These are phyloP conservation scores for Pardalotus punctatus DNA, from an alignment of 2,113 vertebrate genomes.

Conservation along the genomic window DNA sequence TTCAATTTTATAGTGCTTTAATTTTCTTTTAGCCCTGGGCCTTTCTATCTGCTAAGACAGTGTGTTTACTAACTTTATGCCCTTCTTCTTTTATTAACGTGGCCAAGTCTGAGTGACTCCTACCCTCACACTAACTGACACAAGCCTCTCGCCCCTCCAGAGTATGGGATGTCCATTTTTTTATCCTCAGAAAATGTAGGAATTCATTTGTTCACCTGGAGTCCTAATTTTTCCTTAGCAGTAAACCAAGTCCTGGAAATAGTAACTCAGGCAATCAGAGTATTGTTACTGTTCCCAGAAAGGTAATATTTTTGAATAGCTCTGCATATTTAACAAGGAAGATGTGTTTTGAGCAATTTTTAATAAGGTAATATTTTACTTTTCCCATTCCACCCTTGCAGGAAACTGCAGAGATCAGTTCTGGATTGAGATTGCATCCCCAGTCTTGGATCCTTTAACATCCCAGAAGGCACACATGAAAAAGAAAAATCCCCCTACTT, in stretches of 20 bases:
- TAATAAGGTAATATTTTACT: conserved; percentile 65
- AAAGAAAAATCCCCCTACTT: conserved; percentile 63
- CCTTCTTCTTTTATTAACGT: background rate
- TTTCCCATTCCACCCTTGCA: conserved; percentile 37
- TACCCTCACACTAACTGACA: background rate
- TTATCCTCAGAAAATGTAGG: background rate
- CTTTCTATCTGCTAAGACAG: background rate
- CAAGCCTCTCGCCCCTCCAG: background rate
- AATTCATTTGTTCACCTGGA: background rate
- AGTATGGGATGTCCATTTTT: background rate
- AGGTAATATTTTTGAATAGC: conserved; percentile 60
- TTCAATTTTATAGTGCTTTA: background rate
- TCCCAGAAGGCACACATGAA: conserved; percentile 60
- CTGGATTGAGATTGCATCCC: conserved; percentile 47
- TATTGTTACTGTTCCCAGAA: conserved; percentile 55
- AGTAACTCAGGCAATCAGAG: conserved; percentile 49
- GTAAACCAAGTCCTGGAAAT: conserved; percentile 27
- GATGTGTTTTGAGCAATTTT: conserved; percentile 59
- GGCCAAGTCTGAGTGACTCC: background rate
- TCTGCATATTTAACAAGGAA: conserved; percentile 64
- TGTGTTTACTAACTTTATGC: background rate
- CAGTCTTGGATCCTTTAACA: conserved; percentile 50
- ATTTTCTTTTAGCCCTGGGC: background rate
- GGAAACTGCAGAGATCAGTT: conserved; percentile 47
- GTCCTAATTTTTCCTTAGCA: conserved; percentile 27